These are phyloP conservation scores for Ormyrus nitidulus DNA, from an alignment of 2,888 invertebrate genomes.

Conservation along the genomic window DNA sequence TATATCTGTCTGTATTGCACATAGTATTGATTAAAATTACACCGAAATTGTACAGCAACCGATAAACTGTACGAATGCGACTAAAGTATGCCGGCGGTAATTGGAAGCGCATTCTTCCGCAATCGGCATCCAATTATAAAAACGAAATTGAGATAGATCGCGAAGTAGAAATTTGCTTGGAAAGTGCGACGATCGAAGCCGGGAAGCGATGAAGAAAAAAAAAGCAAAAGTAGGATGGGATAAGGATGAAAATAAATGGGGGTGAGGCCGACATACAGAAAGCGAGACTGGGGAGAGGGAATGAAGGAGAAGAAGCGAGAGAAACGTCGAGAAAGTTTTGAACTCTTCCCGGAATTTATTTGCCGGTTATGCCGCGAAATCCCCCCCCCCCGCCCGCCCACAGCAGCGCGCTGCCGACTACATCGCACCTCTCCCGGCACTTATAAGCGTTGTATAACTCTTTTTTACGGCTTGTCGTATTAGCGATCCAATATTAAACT, in stretches of 20 bases:
- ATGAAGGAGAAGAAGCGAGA: not conserved
- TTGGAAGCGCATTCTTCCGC: not conserved
- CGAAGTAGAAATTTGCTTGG: not conserved
- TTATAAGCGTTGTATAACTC: slow-evolving; percentile 39
- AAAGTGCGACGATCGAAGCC: not conserved
- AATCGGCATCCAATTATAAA: not conserved
- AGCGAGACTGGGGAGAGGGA: not conserved
- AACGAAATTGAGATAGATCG: not conserved
- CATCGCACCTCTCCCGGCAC: slow-evolving; percentile 5
- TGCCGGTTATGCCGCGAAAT: slow-evolving; percentile 44
- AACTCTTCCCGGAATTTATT: slow-evolving; percentile 53
- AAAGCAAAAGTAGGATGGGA: slow-evolving; percentile 3
- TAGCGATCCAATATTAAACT: slow-evolving; percentile 45
- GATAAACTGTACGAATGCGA: no score
- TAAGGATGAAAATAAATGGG: slow-evolving; percentile 31
- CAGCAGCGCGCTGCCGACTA: not conserved
- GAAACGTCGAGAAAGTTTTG: slow-evolving; percentile 48
- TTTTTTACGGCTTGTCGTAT: slow-evolving; percentile 47
- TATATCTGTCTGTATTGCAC: no score
- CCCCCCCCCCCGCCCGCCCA: not conserved
- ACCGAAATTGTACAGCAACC: no score
- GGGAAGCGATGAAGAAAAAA: not conserved
- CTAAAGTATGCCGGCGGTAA: not conserved
- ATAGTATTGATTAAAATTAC: no score
- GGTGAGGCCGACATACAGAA: not conserved